Conservation (phyloP, 1,140 invertebrate species). For the Panulirus ornatus region DNA sequence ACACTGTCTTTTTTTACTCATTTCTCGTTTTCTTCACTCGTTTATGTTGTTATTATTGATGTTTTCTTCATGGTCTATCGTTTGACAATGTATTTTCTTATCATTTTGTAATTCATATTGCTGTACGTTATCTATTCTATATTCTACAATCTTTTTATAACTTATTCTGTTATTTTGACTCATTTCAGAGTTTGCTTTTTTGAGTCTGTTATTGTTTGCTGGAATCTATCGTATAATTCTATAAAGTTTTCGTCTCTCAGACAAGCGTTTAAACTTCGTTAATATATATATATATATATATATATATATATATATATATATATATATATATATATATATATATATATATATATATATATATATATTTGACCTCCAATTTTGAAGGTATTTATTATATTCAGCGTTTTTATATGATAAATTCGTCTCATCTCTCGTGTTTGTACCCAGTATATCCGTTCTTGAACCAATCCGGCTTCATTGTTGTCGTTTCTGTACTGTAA, state of each 20-base stretch:
- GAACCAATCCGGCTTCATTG: background rate
- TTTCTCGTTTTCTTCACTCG: background rate
- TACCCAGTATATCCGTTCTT: background rate
- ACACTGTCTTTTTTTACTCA: background rate
- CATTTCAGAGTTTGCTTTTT: background rate
- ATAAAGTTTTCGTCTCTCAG: background rate
- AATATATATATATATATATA: conserved; percentile 15
- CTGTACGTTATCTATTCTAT: background rate
- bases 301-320: conserved; percentile 41
- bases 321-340: conserved; percentile 41
- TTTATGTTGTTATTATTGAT: no score
- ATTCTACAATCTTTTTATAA: background rate
- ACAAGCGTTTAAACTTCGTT: background rate
- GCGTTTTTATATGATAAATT: background rate
- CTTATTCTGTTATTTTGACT: background rate
- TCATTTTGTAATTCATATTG: background rate
- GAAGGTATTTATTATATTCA: no score
- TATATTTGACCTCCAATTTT: no score
- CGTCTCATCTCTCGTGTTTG: background rate
- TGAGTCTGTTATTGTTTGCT: background rate
- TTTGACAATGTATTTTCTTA: background rate
- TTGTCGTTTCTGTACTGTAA: background rate
- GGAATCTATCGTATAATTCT: background rate
- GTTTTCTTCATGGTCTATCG: no score
- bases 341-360: conserved; percentile 6